These are phyloP conservation scores for Octodon degus DNA, from an alignment of 2,113 vertebrate species.

Conservation along the genomic window DNA sequence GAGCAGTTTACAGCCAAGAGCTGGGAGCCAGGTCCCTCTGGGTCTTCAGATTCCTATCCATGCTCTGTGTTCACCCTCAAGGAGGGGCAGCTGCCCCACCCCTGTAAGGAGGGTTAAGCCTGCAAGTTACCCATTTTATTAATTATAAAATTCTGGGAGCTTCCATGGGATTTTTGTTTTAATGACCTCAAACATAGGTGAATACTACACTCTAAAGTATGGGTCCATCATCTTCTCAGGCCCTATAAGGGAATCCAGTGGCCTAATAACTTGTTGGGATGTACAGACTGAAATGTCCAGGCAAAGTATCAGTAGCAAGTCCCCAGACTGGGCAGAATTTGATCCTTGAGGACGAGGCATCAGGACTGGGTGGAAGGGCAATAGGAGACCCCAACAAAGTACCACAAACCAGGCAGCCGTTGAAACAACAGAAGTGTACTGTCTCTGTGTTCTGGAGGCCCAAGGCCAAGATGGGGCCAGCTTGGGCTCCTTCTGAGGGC, in stretches of 20 bases:
- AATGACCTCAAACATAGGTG: not conserved
- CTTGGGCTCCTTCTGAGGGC: not conserved
- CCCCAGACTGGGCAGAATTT: not conserved
- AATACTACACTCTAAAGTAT: conserved; percentile 45
- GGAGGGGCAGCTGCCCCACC: not conserved
- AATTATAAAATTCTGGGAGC: not conserved
- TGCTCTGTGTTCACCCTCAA: not conserved
- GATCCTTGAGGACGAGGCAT: not conserved
- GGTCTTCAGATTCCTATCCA: not conserved
- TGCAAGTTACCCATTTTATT: not conserved
- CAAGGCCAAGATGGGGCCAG: not conserved
- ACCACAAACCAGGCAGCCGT: not conserved
- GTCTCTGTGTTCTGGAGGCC: not conserved
- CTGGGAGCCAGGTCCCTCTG: not conserved
- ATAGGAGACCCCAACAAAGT: not conserved
- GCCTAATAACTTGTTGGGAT: not conserved
- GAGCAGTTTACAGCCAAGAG: not conserved
- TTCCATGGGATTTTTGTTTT: conserved; percentile 16
- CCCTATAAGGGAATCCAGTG: conserved; percentile 1
- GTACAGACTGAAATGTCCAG: not conserved
- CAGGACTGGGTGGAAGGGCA: rapidly evolving
- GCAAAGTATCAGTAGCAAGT: not conserved
- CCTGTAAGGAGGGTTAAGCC: not conserved
- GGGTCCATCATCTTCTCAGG: conserved; percentile 35
- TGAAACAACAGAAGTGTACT: not conserved